Percentiles rank a stretch among this genome's conserved stretches.
phyloP scores from a whole-genome alignment of 2,113 vertebrate genomes.

The Nothobranchius kuhntae region DNA sequence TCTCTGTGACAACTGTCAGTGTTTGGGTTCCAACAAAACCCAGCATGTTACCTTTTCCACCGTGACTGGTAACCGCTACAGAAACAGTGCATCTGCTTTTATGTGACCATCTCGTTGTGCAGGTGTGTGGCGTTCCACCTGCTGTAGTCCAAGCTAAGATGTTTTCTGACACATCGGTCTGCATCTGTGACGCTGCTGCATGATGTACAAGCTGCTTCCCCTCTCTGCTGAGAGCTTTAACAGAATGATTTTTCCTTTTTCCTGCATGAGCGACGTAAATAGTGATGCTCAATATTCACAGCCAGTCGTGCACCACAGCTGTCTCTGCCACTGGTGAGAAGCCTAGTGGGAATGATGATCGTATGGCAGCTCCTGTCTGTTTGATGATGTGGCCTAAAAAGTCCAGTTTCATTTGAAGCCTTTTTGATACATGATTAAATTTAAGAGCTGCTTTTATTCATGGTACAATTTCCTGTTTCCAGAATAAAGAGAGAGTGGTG shows the following conservation, averaged over 20 bases:
- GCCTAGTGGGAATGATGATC: constrained; percentile 31
- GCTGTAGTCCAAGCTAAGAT: background rate
- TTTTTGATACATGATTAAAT: background rate
- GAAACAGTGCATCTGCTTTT: background rate
- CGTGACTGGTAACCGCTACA: background rate
- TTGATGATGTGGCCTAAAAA: constrained; percentile 14
- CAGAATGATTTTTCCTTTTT: constrained; percentile 36
- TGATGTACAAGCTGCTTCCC: constrained; percentile 44
- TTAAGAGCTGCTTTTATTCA: background rate
- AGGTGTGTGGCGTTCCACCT: too few relatives aligned
- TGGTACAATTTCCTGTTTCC: background rate
- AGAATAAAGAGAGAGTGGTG: too few relatives aligned
- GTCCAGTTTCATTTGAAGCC: constrained; percentile 15
- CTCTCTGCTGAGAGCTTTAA: constrained; percentile 39
- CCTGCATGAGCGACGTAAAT: constrained; percentile 32
- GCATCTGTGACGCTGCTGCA: background rate
- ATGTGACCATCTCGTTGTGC: too few relatives aligned
- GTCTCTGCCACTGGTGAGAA: constrained; percentile 28
- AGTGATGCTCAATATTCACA: constrained; percentile 31
- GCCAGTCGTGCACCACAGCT: constrained; percentile 17
- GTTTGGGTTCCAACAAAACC: too few relatives aligned
- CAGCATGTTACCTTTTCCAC: too few relatives aligned
- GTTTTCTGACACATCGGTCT: constrained; percentile 1
- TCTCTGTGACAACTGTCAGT: too few relatives aligned
- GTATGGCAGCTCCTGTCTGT: background rate